phyloP scores from a whole-genome alignment of 2,888 invertebrate genomes.

The Eumacrocentrus americanus region DNA sequence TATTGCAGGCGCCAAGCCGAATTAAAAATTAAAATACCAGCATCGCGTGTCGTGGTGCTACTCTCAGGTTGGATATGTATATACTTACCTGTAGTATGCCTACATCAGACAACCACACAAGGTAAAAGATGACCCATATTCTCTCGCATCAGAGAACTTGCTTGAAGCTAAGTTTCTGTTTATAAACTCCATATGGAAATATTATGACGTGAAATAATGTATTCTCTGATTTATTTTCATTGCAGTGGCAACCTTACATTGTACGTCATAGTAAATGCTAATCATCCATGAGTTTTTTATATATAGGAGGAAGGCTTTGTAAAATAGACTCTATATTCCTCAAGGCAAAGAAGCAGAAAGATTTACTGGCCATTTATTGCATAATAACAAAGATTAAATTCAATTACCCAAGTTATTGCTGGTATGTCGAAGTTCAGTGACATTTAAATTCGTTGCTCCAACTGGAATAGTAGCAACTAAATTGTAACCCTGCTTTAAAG shows the following conservation, averaged over 20 bases:
- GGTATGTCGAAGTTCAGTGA: slow-evolving; percentile 82
- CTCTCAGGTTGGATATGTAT: not conserved
- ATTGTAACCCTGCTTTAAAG: slow-evolving; percentile 82
- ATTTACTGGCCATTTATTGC: too few relatives aligned
- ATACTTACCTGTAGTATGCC: not conserved
- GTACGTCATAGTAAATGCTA: not conserved
- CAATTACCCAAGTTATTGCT: slow-evolving; percentile 81
- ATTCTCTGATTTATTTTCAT: not conserved
- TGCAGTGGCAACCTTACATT: not conserved
- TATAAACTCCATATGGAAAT: not conserved
- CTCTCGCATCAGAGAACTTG: not conserved
- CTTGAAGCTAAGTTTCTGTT: not conserved
- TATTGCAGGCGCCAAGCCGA: slow-evolving; percentile 10
- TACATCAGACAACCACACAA: not conserved
- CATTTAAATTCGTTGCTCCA: slow-evolving; percentile 85
- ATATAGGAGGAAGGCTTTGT: too few relatives aligned
- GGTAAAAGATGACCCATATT: not conserved
- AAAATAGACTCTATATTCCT: too few relatives aligned
- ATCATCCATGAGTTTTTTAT: too few relatives aligned
- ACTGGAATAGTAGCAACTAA: slow-evolving; percentile 82
- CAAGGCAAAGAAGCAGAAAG: not conserved
- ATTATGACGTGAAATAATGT: not conserved
- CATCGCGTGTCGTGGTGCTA: not conserved
- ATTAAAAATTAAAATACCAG: slow-evolving; percentile 9
- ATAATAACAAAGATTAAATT: not conserved